These are phyloP conservation scores for Oreochromis niloticus DNA, from an alignment of 2,113 vertebrate genomes.

Conservation along the genomic window DNA sequence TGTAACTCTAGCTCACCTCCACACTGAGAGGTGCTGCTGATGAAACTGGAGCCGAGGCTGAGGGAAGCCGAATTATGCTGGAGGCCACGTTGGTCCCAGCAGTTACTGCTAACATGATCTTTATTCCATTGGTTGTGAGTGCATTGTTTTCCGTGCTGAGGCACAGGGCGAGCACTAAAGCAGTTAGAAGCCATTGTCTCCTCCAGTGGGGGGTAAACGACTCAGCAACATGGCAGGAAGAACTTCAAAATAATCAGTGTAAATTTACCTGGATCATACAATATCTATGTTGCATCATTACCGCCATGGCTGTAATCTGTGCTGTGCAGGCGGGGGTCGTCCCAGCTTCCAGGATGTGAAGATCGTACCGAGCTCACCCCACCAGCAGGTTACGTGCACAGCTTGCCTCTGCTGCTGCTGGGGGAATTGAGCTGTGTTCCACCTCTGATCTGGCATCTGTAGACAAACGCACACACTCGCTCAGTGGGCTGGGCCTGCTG, in stretches of 20 bases:
- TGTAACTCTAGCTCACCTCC: neutral
- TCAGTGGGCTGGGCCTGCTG: neutral
- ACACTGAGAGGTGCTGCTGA: neutral
- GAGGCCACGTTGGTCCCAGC: neutral
- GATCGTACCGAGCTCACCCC: neutral
- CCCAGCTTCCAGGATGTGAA: conserved; percentile 16
- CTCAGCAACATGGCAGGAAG: neutral
- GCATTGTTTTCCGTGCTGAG: neutral
- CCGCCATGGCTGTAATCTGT: neutral
- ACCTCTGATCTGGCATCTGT: conserved; percentile 41
- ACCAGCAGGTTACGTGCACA: conserved; percentile 5
- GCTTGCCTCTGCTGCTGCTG: neutral
- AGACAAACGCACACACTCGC: neutral
- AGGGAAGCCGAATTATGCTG: neutral
- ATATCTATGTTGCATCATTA: neutral
- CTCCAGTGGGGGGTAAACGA: neutral
- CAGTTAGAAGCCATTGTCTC: neutral
- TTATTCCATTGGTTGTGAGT: neutral
- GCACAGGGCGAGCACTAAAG: neutral
- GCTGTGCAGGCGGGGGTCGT: neutral
- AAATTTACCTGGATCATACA: neutral
- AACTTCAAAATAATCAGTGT: neutral
- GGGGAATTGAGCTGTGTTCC: conserved; percentile 33
- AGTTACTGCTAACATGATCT: neutral
- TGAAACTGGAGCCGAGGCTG: neutral